Base-by-base conservation (phyloP, 2,797 vertebrate genomes). In the Malacoraja senta region DNA sequence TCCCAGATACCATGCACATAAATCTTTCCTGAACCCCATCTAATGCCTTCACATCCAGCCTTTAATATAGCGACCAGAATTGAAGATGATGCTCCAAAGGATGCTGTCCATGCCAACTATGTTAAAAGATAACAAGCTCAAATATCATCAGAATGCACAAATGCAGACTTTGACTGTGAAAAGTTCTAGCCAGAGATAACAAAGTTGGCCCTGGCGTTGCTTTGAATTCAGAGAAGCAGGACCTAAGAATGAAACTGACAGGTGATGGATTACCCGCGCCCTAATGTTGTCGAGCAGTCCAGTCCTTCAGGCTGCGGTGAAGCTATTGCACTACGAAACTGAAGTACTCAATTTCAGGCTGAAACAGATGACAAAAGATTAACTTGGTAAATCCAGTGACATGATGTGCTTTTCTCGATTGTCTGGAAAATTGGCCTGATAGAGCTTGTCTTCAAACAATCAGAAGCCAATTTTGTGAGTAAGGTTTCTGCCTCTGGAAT, bases 261-360 rank as follows among this genome's bases (percentile, higher is more conserved):
- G 68, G 53, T 65, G 61, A 21, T 4, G 32, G 61, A 65, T 88
- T 68, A 68, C 68, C 61, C 17, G 1, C 24, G 21, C 8, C 8
- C 32, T 32, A 65, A 32, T 32, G 61, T 32, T 88, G 61, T 19
- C 65, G 84, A 65, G 84, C n/a, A 65, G 63, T 68, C n/a, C 65
- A 9, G n/a, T 68, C 84, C n/a, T 88, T 65, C 84, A 88, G n/a
- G 65, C 63, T 21, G n/a, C 63, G 10, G 63, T 65, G 32, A 68
- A 88, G 84, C 63, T 35, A 88, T 68, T 32, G n/a, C 17, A 21
- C 84, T 35, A 65, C n/a, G 63, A 88, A 88, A 19, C 63, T 68
- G 84, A 88, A 68, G 63, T 88, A 32, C 61, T 88, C 63, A 88
- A 88, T 88, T 88, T 63, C 63, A 68, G 84, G n/a, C 84, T 88